Conservation (phyloP, 2,888 invertebrate species). For the Harpalus rubripes region DNA sequence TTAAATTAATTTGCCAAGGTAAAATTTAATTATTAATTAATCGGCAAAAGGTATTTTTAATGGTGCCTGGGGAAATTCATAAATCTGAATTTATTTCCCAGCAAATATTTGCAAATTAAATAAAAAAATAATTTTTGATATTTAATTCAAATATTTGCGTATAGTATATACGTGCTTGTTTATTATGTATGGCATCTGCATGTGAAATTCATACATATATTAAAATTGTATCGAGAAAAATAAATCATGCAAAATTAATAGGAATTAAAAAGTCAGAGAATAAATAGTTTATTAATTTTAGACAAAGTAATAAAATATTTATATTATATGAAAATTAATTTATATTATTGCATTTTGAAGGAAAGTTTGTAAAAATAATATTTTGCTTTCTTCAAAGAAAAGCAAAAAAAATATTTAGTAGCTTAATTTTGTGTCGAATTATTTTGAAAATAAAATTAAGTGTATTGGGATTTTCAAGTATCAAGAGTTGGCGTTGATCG, state of each 20-base stretch:
- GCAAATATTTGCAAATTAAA: conserved; percentile 1
- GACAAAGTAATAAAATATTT: not conserved
- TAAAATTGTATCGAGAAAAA: not conserved
- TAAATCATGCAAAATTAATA: not conserved
- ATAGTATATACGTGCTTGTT: not conserved
- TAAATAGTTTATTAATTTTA: not conserved
- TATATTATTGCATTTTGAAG: not conserved
- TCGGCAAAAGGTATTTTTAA: not conserved
- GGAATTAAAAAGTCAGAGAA: not conserved
- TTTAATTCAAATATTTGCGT: conserved; percentile 20
- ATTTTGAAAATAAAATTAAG: no score
- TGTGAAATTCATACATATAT: not conserved
- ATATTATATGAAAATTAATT: conserved; percentile 5
- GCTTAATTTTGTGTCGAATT: no score
- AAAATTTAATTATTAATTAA: not conserved
- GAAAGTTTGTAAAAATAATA: no score
- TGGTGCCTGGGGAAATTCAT: not conserved
- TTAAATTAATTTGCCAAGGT: not conserved
- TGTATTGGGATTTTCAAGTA: no score
- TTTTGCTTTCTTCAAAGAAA: no score
- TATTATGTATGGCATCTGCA: not conserved
- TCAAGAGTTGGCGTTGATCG: no score
- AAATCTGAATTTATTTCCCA: conserved; percentile 9
- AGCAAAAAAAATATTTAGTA: no score
- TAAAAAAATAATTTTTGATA: conserved; percentile 3